These are phyloP conservation scores for Ligdia adustata DNA, from an alignment of 2,888 invertebrate genomes.

Conservation along the genomic window DNA sequence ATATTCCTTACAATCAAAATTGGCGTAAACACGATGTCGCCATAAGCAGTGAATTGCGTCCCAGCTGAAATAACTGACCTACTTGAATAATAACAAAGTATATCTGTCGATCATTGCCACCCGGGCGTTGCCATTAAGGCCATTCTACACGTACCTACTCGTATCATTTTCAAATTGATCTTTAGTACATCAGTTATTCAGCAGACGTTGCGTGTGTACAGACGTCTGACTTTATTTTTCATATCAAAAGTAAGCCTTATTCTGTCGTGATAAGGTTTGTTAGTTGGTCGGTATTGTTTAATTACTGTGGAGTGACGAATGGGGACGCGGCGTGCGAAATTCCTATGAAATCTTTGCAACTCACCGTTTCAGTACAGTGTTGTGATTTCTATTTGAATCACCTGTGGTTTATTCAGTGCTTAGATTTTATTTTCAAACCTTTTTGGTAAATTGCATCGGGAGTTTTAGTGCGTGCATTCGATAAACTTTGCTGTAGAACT, in stretches of 20 bases:
- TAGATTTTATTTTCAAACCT: constrained; percentile 29
- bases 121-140: constrained; percentile 62
- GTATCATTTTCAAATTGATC: constrained; percentile 54
- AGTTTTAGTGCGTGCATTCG: neutral
- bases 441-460: neutral
- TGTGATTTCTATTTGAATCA: constrained; percentile 41
- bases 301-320: constrained; percentile 72
- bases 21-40: constrained; percentile 16
- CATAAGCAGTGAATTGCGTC: constrained; percentile 16
- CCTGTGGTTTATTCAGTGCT: constrained; percentile 38
- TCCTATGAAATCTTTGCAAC: constrained; percentile 68
- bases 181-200: constrained; percentile 54
- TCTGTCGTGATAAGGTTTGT: constrained; percentile 38
- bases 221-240: constrained; percentile 56
- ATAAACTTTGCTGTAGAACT: no score
- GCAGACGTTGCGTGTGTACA: constrained; percentile 68
- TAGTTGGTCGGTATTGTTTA: constrained; percentile 46
- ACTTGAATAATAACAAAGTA: constrained; percentile 45
- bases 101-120: constrained; percentile 59
- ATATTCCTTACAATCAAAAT: no score
- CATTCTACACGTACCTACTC: constrained; percentile 34
- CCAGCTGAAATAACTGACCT: constrained; percentile 42
- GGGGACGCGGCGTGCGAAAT: constrained; percentile 71
- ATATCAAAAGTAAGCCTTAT: constrained; percentile 38
- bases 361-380: constrained; percentile 52